Evolutionary conservation across 1,140 invertebrate genomes (phyloP).

Genomic region (Agrypnia vestita): DNA sequence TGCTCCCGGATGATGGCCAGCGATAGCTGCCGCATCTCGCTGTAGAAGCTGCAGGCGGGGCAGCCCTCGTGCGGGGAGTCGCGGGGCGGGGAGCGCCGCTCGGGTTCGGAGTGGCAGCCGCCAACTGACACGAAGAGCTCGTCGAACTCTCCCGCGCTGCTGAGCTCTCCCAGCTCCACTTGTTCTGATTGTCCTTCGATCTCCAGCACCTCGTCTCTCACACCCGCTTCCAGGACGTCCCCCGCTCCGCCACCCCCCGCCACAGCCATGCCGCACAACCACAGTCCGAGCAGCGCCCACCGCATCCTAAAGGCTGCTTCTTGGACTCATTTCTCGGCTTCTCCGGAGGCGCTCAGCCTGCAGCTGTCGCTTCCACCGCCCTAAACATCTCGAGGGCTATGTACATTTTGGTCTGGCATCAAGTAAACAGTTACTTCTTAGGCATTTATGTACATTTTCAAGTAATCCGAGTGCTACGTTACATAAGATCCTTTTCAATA

Average conservation of each 20-base stretch:
- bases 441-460: too few species aligned
- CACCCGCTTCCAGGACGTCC: constrained; percentile 62
- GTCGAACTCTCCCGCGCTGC: neutral
- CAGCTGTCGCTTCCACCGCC: neutral
- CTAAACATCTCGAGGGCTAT: neutral
- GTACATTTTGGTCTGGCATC: constrained; percentile 10
- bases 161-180: neutral
- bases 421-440: too few species aligned
- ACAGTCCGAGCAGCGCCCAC: constrained; percentile 24
- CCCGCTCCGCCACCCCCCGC: constrained; percentile 65
- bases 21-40: constrained; percentile 76
- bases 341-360: neutral
- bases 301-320: constrained; percentile 20
- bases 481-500: too few species aligned
- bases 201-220: neutral
- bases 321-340: constrained; percentile 3
- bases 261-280: neutral
- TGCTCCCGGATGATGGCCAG: constrained; percentile 79
- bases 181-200: neutral
- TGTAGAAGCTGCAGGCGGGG: constrained; percentile 75
- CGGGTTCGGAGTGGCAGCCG: constrained; percentile 64
- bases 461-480: too few species aligned
- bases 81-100: constrained; percentile 60
- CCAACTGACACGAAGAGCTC: constrained; percentile 60
- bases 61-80: constrained; percentile 64